Base-by-base conservation (phyloP, 2,113 vertebrate species). In the Pantherophis guttatus region DNA sequence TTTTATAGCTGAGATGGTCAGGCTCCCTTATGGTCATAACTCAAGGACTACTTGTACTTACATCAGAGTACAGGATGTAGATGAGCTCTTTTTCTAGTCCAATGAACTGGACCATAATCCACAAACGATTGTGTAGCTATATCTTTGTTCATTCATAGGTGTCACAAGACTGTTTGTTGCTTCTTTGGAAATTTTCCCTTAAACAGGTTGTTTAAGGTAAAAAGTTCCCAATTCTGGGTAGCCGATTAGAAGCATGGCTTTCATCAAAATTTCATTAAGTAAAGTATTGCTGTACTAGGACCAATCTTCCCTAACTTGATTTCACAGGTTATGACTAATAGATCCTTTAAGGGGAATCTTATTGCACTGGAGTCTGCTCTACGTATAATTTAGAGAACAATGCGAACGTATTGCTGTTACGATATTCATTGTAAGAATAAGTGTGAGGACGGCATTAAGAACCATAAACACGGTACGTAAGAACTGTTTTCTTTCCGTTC, bases 231-330 rank as follows among this genome's bases (percentile, higher is more conserved):
- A 65, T 81, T 94, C 57, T 0, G 0, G 88, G 57, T 94, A 95
- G 39, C 91, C 88, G 90, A n/a, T 92, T 97, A 93, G 62, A 94
- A 52, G 70, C 88, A 95, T 92, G 95, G 65, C 88, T 96, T 96
- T 97, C 93, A 95, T 96, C 95, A 95, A 87, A 89, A 94, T 94
- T 96, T 95, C 33, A 59, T 95, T 95, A 94, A 87, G 81, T 93
- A 93, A 93, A 91, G 1, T 92, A 86, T 62, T 92, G 87, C 52
- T 90, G 0, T 62, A 94, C 59, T 53, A 93, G 11, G 6, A 55
- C 86, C 93, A 94, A 93, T 91, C 0, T 3, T 90, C 29, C 96
- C 26, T 91, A 94, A 95, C 94, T 91, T 93, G 57, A 96, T 92
- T 95, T 95, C 94, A 92, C 88, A 93, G 90, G 57, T 92, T 55